Evolutionary conservation across 2,888 invertebrate genomes (phyloP).

Genomic region (Torymus tubicola): DNA sequence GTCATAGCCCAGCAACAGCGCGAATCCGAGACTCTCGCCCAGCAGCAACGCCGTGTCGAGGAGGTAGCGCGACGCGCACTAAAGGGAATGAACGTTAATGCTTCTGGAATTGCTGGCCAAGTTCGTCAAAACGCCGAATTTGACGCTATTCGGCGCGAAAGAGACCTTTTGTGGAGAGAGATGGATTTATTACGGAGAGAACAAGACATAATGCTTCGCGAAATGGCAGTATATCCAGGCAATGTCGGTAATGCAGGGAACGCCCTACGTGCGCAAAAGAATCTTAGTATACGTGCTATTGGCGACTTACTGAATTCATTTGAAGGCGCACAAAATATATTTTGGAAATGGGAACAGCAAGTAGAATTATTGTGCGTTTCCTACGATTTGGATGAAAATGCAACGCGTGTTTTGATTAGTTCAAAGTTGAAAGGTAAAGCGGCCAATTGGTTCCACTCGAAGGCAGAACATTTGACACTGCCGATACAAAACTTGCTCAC

Average conservation of each 20-base stretch:
- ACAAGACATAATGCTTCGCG: not conserved
- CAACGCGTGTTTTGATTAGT: conserved; percentile 45
- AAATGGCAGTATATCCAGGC: not conserved
- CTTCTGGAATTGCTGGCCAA: no score
- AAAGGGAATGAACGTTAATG: no score
- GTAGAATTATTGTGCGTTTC: conserved; percentile 49
- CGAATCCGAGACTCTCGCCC: no score
- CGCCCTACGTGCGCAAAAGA: not conserved
- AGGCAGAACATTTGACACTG: not conserved
- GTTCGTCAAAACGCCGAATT: no score
- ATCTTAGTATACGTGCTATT: not conserved
- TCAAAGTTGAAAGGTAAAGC: not conserved
- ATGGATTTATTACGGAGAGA: not conserved
- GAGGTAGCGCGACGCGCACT: no score
- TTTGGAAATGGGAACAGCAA: conserved; percentile 55
- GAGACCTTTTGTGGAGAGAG: not conserved
- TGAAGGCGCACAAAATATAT: conserved; percentile 48
- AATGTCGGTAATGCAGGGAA: no score
- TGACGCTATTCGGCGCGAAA: not conserved
- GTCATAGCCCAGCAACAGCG: no score
- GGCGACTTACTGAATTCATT: conserved; percentile 53
- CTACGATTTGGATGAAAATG: conserved; percentile 53
- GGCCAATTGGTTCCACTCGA: not conserved
- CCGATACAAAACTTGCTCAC: not conserved
- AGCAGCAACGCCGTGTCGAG: no score